Percentiles rank a stretch among this genome's conserved stretches.
These are phyloP conservation scores for Montipora efflorescens DNA, from an alignment of 64 coral and sea anemone genomes.

Conservation along the genomic window DNA sequence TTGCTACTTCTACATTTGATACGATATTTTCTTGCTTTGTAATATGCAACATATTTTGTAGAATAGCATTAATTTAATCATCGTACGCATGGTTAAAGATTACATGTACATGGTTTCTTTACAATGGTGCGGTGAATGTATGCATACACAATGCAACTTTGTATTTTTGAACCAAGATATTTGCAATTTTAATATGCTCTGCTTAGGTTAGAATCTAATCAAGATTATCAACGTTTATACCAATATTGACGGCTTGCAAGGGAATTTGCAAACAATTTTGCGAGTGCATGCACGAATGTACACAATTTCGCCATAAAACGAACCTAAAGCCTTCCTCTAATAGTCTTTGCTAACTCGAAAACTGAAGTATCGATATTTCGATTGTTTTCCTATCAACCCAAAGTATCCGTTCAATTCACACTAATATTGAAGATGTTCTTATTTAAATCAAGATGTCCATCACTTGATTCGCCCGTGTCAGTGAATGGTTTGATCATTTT, in stretches of 20 bases:
- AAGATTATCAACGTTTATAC: not conserved
- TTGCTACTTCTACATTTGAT: no score
- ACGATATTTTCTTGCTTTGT: not conserved
- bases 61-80: not conserved
- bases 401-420: no score
- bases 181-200: not conserved
- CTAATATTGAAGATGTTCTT: not conserved
- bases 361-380: not conserved
- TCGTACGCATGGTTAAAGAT: not conserved
- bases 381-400: not conserved
- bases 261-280: not conserved
- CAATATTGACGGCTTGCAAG: not conserved
- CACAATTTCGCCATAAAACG: not conserved
- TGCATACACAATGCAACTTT: not conserved
- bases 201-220: not conserved
- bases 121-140: not conserved
- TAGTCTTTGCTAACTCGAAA: not conserved
- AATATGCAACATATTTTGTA: no score
- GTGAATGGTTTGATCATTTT: not conserved
- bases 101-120: not conserved
- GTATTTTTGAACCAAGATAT: not conserved
- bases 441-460: conserved; percentile 12
- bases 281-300: not conserved
- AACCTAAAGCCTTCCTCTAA: not conserved
- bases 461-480: not conserved